These are phyloP conservation scores for Leptinotarsa defecta DNA, from an alignment of 1,140 invertebrate genomes.

Conservation along the genomic window DNA sequence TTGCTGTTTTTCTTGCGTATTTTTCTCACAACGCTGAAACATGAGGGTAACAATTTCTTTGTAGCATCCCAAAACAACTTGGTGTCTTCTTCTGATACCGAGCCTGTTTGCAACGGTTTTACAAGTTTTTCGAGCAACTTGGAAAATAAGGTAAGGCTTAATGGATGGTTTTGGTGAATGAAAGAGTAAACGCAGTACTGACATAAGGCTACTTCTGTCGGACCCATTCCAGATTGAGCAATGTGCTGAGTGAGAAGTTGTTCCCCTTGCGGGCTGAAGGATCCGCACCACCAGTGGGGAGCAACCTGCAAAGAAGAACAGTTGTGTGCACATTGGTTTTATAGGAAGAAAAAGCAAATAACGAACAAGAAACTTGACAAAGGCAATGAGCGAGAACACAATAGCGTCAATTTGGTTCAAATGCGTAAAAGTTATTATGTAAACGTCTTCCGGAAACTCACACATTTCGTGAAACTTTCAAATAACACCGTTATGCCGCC, in stretches of 20 bases:
- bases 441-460: too few species aligned
- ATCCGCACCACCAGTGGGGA: conserved; percentile 83
- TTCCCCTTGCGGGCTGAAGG: conserved; percentile 79
- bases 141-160: conserved; percentile 76
- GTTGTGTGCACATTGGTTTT: too few species aligned
- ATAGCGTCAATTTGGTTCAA: too few species aligned
- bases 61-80: conserved; percentile 80
- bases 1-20: conserved; percentile 70
- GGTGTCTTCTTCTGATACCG: conserved; percentile 71
- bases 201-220: conserved; percentile 67
- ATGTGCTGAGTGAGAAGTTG: conserved; percentile 88
- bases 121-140: conserved; percentile 68
- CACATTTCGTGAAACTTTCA: too few species aligned
- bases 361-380: background rate
- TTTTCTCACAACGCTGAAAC: conserved; percentile 73
- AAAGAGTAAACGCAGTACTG: conserved; percentile 77
- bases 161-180: conserved; percentile 74
- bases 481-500: too few species aligned
- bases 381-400: background rate
- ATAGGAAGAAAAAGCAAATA: too few species aligned
- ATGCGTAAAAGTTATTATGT: too few species aligned
- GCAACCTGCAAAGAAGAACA: conserved; percentile 61
- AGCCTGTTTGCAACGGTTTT: conserved; percentile 66
- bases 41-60: conserved; percentile 75
- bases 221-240: conserved; percentile 84